Evolutionary conservation across 2,888 invertebrate species (phyloP).

Genomic region (Chrysotoxum bicinctum): DNA sequence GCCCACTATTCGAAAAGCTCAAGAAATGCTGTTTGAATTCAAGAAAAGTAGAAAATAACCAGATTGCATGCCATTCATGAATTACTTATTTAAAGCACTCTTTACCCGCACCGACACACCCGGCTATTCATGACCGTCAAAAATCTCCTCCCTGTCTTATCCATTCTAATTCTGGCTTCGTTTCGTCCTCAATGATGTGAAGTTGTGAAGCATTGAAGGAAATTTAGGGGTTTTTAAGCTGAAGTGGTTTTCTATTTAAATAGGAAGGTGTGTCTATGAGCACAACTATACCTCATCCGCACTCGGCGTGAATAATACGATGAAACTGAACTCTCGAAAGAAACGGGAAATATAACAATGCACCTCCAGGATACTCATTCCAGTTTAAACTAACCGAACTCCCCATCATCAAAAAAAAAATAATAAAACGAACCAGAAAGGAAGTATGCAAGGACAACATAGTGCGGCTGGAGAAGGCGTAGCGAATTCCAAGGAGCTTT

Average conservation of each 20-base stretch:
- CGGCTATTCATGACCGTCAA: conserved; percentile 66
- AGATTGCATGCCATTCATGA: conserved; percentile 68
- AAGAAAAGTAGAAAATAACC: conserved; percentile 50
- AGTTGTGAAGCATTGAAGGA: conserved; percentile 23
- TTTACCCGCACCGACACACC: conserved; percentile 37
- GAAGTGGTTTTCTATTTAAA: conserved; percentile 60
- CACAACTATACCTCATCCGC: conserved; percentile 55
- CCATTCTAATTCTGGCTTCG: conserved; percentile 44
- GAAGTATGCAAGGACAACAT: conserved; percentile 53
- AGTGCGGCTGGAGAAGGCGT: conserved; percentile 52
- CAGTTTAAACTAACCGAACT: background rate
- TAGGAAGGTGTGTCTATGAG: conserved; percentile 69
- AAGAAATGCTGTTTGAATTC: conserved; percentile 31
- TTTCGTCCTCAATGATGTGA: conserved; percentile 41
- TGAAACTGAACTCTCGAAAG: conserved; percentile 39
- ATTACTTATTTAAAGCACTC: conserved; percentile 71
- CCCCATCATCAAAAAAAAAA: conserved; percentile 10
- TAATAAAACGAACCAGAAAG: conserved; percentile 1
- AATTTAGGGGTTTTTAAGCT: conserved; percentile 36
- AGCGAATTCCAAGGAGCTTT: conserved; percentile 36
- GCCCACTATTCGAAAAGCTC: conserved; percentile 6
- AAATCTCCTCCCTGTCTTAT: conserved; percentile 48
- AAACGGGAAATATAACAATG: conserved; percentile 59
- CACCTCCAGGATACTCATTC: conserved; percentile 10
- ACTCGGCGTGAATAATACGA: conserved; percentile 64